A percentile compares a stretch with the other conserved stretches of the same genome.
Conservation (phyloP, 2,113 vertebrate genomes). For the Climacteris rufus region DNA sequence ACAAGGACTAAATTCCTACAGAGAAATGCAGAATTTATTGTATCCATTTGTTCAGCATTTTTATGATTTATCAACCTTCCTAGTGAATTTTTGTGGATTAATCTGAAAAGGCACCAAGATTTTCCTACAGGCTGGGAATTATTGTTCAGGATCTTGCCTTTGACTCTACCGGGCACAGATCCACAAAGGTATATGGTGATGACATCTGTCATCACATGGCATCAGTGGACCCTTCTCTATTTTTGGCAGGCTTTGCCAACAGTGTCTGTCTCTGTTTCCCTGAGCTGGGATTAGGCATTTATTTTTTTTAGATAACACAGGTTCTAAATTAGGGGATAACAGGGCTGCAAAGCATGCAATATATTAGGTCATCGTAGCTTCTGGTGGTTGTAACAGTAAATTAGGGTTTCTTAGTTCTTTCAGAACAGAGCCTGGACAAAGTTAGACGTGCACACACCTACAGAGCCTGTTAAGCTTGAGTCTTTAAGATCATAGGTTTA, state of each 20-base stretch:
- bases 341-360: rapidly evolving
- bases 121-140: not conserved
- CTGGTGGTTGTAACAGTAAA: not conserved
- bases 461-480: not conserved
- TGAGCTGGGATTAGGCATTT: not conserved
- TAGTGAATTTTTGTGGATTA: not conserved
- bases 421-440: not conserved
- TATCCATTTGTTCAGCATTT: not conserved
- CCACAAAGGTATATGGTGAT: not conserved
- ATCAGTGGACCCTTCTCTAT: not conserved
- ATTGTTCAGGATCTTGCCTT: not conserved
- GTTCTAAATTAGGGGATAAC: not conserved
- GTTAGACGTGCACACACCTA: not conserved
- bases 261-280: not conserved
- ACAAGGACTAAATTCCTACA: not conserved
- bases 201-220: not conserved
- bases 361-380: not conserved
- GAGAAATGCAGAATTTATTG: not conserved
- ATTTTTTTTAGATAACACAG: not conserved
- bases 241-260: not conserved
- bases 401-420: not conserved
- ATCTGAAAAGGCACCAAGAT: not conserved
- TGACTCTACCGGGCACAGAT: not conserved
- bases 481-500: not conserved
- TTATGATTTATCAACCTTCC: not conserved